Base-by-base conservation (phyloP, 2,797 vertebrate genomes). In the Fratercula arctica region DNA sequence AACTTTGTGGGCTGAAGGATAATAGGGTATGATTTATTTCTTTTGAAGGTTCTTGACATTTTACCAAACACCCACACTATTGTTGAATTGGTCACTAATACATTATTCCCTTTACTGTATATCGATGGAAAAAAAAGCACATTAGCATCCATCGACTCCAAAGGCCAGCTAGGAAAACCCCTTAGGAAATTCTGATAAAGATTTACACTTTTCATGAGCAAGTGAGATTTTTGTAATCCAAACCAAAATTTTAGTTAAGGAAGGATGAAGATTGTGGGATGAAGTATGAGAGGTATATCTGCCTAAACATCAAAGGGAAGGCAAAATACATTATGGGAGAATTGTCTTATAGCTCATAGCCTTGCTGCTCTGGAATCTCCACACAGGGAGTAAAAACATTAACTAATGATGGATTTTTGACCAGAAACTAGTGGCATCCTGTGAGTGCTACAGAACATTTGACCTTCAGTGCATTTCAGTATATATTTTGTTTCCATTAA, bases 21-120 rank as follows among this genome's bases (percentile, higher is more conserved):
- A 98, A 98, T 98, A 97, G 97, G 84, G 97, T 97, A 96, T 98
- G 98, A 98, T 98, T 98, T 98, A 98, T 98, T 96, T 97, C 97
- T 92, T 97, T 96, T 95, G 97, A 97, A 97, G 93, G 73, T 94
- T 96, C 90, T 90, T 87, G 90, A 94, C 91, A 45, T 95, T 91
- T 89, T 95, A 96, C 80, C 95, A 87, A 96, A 94, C 90, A 95
- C 80, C 92, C 78, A 91, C 94, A 92, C 96, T 85, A 59, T 85
- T 86, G n/a, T 50, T 87, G 81, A 96, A 89, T 88, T 91, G 95
- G 75, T 80, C 85, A 87, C 94, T 96, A 96, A 97, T 77, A 90
- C 89, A 93, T 98, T 97, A 96, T 97, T 98, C 93, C 26, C 92
- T 90, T 80, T 87, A 84, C 96, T 97, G 85, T 95, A 81, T 87